Percentiles rank a stretch among this genome's conserved stretches.
Evolutionary conservation across 2,797 vertebrate genomes (phyloP).

Genomic region (Sebastiscus albofasciatus): DNA sequence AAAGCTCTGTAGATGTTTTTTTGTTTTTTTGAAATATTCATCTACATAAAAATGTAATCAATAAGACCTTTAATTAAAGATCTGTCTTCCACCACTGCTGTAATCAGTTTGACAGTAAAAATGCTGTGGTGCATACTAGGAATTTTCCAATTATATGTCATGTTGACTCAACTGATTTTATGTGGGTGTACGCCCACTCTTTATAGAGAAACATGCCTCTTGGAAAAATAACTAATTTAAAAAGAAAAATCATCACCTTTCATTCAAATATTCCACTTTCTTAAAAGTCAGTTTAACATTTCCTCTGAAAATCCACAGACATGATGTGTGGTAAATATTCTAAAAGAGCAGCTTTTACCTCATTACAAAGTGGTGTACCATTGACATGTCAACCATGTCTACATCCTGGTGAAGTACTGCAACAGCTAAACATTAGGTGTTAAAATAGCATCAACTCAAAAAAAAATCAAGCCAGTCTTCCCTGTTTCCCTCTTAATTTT

Average conservation of each 20-base stretch:
- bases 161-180: constrained; percentile 30
- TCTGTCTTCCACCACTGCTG: not conserved
- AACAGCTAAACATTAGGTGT: not conserved
- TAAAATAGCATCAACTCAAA: constrained; percentile 16
- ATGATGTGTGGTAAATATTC: not conserved
- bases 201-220: constrained; percentile 6
- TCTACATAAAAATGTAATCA: too few relatives aligned
- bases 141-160: constrained; percentile 30
- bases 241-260: not conserved
- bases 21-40: too few relatives aligned
- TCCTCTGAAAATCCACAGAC: not conserved
- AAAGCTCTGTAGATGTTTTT: too few relatives aligned
- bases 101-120: constrained; percentile 8
- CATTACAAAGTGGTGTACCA: not conserved
- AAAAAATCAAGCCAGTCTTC: constrained; percentile 9
- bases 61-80: not conserved
- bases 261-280: constrained; percentile 2
- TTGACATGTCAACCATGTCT: not conserved
- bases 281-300: not conserved
- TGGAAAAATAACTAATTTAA: constrained; percentile 21
- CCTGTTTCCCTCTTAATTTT: constrained; percentile 53
- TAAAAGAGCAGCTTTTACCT: not conserved
- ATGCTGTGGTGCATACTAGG: not conserved
- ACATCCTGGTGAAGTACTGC: not conserved
- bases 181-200: constrained; percentile 35